Conservation (phyloP, 2,113 vertebrate species). For the Nycticryphes semicollaris region DNA sequence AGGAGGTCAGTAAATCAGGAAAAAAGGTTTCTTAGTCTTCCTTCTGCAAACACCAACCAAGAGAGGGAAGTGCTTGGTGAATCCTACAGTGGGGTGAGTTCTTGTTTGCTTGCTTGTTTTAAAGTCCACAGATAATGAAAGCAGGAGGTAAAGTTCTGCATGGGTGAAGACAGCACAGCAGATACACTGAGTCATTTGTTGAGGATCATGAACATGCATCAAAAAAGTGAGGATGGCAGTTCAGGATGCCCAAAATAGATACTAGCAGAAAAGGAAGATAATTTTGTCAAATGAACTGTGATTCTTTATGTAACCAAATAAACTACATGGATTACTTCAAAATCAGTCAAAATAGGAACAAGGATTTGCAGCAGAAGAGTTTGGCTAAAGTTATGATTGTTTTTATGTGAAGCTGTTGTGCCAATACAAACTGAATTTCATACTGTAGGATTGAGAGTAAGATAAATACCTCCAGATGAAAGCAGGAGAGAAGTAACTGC, state of each 20-base stretch:
- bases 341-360: background rate
- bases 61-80: background rate
- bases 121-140: background rate
- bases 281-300: background rate
- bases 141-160: background rate
- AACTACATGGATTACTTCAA: background rate
- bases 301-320: background rate
- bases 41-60: too few relatives aligned
- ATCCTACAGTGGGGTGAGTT: background rate
- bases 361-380: background rate
- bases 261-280: background rate
- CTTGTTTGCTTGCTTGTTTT: background rate
- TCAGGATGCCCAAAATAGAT: background rate
- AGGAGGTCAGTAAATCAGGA: background rate
- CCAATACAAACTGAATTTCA: background rate
- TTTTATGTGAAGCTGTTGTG: background rate
- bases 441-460: background rate
- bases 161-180: background rate
- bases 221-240: background rate
- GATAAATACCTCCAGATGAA: background rate
- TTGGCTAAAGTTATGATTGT: background rate
- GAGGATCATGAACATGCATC: accelerated
- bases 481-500: background rate
- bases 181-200: accelerated
- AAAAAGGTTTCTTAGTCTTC: background rate